Evolutionary conservation across 2,888 invertebrate species (phyloP), one percentile per base, ranked within the genome.

Genomic region (Megastigmus dorsalis): DNA sequence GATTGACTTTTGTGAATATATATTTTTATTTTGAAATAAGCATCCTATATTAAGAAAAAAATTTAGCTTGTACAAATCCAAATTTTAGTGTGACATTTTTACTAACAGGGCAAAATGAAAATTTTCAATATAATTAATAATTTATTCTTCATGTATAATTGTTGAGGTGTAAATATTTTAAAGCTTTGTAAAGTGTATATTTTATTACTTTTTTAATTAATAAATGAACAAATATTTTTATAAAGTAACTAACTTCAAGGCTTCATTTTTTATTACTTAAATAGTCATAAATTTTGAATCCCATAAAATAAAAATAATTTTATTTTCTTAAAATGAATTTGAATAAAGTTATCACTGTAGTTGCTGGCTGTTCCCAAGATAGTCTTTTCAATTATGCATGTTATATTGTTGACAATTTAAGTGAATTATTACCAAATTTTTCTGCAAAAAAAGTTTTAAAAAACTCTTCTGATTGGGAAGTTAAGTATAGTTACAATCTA

Each of bases 311-410:
- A n/a, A n/a, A n/a, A n/a, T 20, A 59, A 50, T 6, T 28, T 13
- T 18, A 43, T n/a, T 26, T 3, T 10, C 10, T 10, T 43, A 36
- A 50, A 20, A 72, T 60, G 54, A 43, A 60, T 62, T 23, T 59
- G 10, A 54, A 67, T 20, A 78, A 72, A 73, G 67, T 78, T 45
- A 43, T 71, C 6, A 80, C 74, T 81, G 85, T 91, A 43, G 90
- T 92, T 80, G 90, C 90, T 48, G 92, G 92, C 52, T 88, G 89
- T 82, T 87, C 89, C 13, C 89, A 90, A 78, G 91, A 92, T 81
- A 82, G 84, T 73, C 80, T 87, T 62, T 92, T 90, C 81, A 89
- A 89, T 18, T 90, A 92, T 85, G 88, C 89, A 23, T 88, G 89
- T 74, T 86, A 90, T 65, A 86, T 92, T 54, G 91, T 91, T 18